Evolutionary conservation across 1,140 invertebrate species (phyloP), one percentile per base, ranked within the genome.

Genomic region (Glomeris maerens): DNA sequence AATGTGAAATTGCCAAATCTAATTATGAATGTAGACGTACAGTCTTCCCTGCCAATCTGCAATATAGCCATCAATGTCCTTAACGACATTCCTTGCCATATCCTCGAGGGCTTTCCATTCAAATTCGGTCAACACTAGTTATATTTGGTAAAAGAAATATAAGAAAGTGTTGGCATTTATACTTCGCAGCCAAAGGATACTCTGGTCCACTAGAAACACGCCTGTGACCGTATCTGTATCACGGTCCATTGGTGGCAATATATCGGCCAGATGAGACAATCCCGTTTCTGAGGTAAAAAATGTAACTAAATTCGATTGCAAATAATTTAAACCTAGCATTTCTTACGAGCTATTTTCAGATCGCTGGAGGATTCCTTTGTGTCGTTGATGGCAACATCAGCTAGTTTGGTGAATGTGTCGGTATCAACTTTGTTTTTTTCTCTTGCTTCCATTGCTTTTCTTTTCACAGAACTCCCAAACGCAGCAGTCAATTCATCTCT

Each of bases 151-250:
- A n/a, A n/a, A n/a, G n/a, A n/a, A n/a, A n/a, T n/a, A n/a, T n/a
- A n/a, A n/a, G n/a, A n/a, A n/a, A n/a, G n/a, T n/a, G n/a, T n/a
- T n/a, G n/a, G n/a, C n/a, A n/a, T n/a, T n/a, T n/a, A n/a, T n/a
- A n/a, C n/a, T n/a, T n/a, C n/a, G n/a, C n/a, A n/a, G 5, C 4
- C 5, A 49, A 44, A 50, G 41, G 41, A 50, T 50, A 50, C 49
- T 36, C 4, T 50, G 40, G 5, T 50, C 29, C 21, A 50, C 3
- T 31, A 45, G 25, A 45, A 45, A 50, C 27, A 50, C 49, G 3
- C 45, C 49, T 27, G 27, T 31, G n/a, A 50, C 5, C 23, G 10
- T 27, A 4, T 14, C 45, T 27, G 49, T 42, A 27, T 47, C 23
- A 3, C 49, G 17, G 25, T 50, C 45, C 27, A 49, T 26, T 4